Percentiles rank a stretch among this genome's conserved stretches.
Evolutionary conservation across 2,113 vertebrate species (phyloP).

Genomic region (Neomonachus schauinslandi): DNA sequence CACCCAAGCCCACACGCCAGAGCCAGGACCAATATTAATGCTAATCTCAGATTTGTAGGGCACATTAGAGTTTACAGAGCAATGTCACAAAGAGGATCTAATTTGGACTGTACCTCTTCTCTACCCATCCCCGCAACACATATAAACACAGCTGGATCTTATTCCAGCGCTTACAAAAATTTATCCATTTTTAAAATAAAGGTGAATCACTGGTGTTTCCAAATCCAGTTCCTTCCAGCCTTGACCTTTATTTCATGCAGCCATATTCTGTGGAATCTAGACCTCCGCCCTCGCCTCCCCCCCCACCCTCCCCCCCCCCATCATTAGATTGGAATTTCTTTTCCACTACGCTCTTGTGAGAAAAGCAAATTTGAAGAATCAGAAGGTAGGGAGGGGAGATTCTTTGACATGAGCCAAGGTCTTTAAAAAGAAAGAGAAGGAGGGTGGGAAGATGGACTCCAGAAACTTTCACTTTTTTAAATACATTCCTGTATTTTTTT

Average conservation of each 20-base stretch:
- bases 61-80: slow-evolving; percentile 35
- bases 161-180: background rate
- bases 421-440: slow-evolving; percentile 42
- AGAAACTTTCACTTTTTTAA: slow-evolving; percentile 39
- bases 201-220: slow-evolving; percentile 7
- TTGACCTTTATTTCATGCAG: slow-evolving; percentile 17
- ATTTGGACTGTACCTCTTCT: background rate
- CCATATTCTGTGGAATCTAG: background rate
- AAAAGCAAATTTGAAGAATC: slow-evolving; percentile 43
- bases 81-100: slow-evolving; percentile 34
- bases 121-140: background rate
- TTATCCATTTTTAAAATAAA: slow-evolving; percentile 38
- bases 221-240: background rate
- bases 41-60: background rate
- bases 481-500: background rate
- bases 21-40: background rate
- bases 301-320: background rate
- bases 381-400: background rate
- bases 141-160: background rate
- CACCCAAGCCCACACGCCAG: background rate
- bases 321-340: background rate
- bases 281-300: no score
- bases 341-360: background rate
- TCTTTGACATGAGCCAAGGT: background rate
- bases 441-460: background rate